A percentile compares a stretch with the other conserved stretches of the same genome.
Conservation (phyloP, 2,888 invertebrate genomes). For the Lasioglossum pauxillum region DNA sequence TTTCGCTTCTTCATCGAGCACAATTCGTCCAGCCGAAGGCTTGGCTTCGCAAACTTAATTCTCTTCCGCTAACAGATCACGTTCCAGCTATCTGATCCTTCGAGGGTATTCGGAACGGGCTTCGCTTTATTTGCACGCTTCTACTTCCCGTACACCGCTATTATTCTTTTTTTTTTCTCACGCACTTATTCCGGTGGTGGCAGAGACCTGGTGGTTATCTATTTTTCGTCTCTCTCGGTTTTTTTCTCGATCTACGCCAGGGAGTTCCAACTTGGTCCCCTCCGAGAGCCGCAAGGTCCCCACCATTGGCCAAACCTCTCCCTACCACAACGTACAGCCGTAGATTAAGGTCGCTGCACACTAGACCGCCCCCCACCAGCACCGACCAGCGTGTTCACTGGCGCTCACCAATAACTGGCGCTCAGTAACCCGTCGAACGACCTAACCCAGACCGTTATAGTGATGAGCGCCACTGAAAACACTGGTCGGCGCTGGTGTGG, state of each 20-base stretch:
- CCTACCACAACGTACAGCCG: too few relatives aligned
- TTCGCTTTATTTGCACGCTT: constrained; percentile 61
- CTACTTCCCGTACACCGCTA: constrained; percentile 31
- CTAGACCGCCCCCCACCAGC: too few relatives aligned
- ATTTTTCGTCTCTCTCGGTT: neutral
- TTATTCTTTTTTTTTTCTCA: constrained; percentile 2
- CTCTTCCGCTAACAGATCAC: constrained; percentile 46
- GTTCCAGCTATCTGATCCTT: constrained; percentile 18
- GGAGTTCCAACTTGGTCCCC: too few relatives aligned
- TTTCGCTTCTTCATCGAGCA: constrained; percentile 70
- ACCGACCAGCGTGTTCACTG: too few relatives aligned
- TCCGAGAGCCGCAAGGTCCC: too few relatives aligned
- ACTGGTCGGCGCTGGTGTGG: too few relatives aligned
- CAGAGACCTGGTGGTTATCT: neutral
- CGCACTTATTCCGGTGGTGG: constrained; percentile 26
- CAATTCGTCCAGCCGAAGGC: constrained; percentile 46
- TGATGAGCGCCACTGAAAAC: too few relatives aligned
- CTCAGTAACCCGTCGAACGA: too few relatives aligned
- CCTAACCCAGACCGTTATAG: too few relatives aligned
- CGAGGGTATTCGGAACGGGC: constrained; percentile 13
- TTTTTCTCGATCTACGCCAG: neutral
- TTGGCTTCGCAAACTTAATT: constrained; percentile 56
- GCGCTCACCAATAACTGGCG: too few relatives aligned
- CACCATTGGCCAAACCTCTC: too few relatives aligned
- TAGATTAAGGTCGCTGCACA: too few relatives aligned